Conservation (phyloP, 2,113 vertebrate genomes). For the Festucalex cinctus region DNA sequence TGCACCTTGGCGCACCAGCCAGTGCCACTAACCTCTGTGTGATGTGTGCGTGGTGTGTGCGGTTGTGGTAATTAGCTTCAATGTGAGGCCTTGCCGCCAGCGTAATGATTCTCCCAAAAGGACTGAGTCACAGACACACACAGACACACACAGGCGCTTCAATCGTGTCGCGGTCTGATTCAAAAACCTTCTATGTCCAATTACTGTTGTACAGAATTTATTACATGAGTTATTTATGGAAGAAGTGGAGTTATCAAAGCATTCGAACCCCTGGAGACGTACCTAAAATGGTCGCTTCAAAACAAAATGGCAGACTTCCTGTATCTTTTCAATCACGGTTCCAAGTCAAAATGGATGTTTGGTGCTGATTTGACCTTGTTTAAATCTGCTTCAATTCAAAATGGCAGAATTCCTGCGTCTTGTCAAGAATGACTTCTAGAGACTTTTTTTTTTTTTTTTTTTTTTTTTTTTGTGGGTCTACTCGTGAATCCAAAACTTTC, state of each 20-base stretch:
- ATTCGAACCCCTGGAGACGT: too few species aligned
- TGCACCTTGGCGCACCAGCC: conserved; percentile 41
- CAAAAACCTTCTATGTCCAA: background rate
- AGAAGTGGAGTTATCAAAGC: background rate
- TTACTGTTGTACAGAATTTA: background rate
- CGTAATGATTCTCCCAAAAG: conserved; percentile 51
- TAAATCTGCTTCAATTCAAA: too few species aligned
- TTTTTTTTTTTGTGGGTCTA: background rate
- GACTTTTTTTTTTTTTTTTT: too few species aligned
- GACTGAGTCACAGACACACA: conserved; percentile 30
- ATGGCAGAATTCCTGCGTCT: too few species aligned
- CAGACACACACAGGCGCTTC: conserved; percentile 12
- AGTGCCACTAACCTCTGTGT: conserved; percentile 22
- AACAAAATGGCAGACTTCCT: background rate
- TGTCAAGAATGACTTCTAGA: background rate
- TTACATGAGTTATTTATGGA: background rate
- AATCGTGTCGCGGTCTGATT: background rate
- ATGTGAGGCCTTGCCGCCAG: conserved; percentile 31
- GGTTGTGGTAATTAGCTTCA: conserved; percentile 42
- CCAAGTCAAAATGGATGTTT: too few species aligned
- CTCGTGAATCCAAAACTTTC: too few species aligned
- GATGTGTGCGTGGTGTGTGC: conserved; percentile 7
- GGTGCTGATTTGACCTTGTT: too few species aligned
- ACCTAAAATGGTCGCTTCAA: background rate
- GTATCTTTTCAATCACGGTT: background rate